These are phyloP conservation scores for Sphyrna mokarran DNA, from an alignment of 2,113 vertebrate genomes.

Conservation along the genomic window DNA sequence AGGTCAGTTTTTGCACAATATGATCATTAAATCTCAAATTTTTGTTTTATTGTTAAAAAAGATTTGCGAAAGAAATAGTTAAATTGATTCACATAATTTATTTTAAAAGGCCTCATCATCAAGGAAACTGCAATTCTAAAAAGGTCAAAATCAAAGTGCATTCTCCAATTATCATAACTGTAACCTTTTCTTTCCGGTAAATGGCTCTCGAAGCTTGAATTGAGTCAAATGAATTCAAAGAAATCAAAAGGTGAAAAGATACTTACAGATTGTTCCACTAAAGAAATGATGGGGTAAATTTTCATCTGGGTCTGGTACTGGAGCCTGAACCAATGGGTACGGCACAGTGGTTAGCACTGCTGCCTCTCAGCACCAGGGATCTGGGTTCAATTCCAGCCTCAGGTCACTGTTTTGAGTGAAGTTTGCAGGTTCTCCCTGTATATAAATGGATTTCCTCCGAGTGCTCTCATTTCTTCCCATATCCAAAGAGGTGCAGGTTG, in stretches of 20 bases:
- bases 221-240: background rate
- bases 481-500: too few species aligned
- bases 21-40: background rate
- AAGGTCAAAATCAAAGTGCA: background rate
- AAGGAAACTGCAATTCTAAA: background rate
- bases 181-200: background rate
- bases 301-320: background rate
- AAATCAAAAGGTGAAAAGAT: background rate
- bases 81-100: background rate
- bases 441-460: too few species aligned
- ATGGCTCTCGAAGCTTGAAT: background rate
- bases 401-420: too few species aligned
- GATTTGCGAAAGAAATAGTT: background rate
- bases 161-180: background rate
- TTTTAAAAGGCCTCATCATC: background rate
- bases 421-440: too few species aligned
- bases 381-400: too few species aligned
- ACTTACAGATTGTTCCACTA: background rate
- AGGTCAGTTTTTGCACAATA: background rate
- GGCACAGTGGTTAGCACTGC: too few species aligned
- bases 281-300: background rate
- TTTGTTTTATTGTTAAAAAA: background rate
- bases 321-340: background rate
- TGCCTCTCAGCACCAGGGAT: too few species aligned
- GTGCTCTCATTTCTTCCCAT: too few species aligned